Conservation (phyloP, 2,113 vertebrate species). For the Hiodon alosoides region DNA sequence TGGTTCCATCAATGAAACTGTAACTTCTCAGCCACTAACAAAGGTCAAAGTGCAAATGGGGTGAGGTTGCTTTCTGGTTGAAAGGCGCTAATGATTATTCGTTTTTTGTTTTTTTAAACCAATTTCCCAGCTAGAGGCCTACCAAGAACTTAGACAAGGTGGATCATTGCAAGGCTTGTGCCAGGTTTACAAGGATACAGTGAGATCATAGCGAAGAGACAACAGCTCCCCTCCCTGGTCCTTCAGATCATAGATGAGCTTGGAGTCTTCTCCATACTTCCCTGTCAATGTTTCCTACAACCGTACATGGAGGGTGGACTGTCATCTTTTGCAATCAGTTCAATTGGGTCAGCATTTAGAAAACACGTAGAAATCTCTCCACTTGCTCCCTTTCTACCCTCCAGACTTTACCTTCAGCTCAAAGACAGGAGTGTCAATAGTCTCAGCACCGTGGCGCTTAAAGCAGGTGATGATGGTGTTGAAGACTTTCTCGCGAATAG, state of each 20-base stretch:
- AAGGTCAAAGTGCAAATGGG: too few relatives aligned
- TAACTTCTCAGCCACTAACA: neutral
- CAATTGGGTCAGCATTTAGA: neutral
- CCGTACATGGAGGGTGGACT: neutral
- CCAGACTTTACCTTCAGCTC: conserved; percentile 82
- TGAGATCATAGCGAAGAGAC: conserved; percentile 92
- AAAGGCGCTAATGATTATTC: too few relatives aligned
- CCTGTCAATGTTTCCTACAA: conserved; percentile 86
- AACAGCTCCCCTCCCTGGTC: conserved; percentile 95
- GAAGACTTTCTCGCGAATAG: conserved; percentile 91
- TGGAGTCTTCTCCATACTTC: conserved; percentile 96
- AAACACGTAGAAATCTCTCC: too few relatives aligned
- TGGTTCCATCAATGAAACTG: neutral
- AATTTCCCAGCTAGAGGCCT: too few relatives aligned
- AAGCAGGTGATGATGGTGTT: conserved; percentile 76
- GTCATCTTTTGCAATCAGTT: neutral
- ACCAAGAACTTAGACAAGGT: too few relatives aligned
- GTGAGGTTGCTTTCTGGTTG: too few relatives aligned
- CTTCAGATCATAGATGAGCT: conserved; percentile 95
- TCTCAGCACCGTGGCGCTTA: conserved; percentile 92
- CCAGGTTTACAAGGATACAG: conserved; percentile 75
- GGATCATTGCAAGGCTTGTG: neutral
- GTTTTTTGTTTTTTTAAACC: too few relatives aligned
- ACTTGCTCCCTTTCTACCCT: neutral
- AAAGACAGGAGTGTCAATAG: conserved; percentile 94